phyloP scores from a whole-genome alignment of 2,888 invertebrate species.

The Hoplodrina blanda region DNA sequence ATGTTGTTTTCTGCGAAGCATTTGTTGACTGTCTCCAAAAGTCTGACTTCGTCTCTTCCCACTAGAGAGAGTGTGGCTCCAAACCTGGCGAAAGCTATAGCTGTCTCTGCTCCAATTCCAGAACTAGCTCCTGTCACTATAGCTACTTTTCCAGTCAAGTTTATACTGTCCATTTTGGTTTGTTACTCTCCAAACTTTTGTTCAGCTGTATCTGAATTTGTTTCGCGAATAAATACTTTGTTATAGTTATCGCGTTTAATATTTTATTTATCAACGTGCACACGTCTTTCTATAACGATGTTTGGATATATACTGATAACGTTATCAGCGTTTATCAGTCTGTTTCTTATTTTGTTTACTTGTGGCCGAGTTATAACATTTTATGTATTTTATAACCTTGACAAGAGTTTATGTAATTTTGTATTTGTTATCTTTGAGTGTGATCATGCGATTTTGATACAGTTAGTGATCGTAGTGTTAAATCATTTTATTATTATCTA shows the following conservation, averaged over 20 bases:
- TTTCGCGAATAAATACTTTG: neutral
- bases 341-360: slow-evolving; percentile 35
- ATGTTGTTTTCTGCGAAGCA: slow-evolving; percentile 62
- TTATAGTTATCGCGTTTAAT: slow-evolving; percentile 9
- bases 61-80: slow-evolving; percentile 72
- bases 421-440: slow-evolving; percentile 19
- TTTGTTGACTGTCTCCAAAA: slow-evolving; percentile 67
- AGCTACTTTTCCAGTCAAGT: slow-evolving; percentile 74
- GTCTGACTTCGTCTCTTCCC: slow-evolving; percentile 71
- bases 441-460: neutral
- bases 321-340: slow-evolving; percentile 44
- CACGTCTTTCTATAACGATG: slow-evolving; percentile 15
- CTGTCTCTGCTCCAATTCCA: slow-evolving; percentile 76
- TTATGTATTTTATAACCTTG: slow-evolving; percentile 33
- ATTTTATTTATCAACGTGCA: neutral
- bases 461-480: no score
- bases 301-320: slow-evolving; percentile 45
- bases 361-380: slow-evolving; percentile 20
- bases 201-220: neutral
- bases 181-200: slow-evolving; percentile 2
- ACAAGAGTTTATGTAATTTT: slow-evolving; percentile 25
- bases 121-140: slow-evolving; percentile 79
- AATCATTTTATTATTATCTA: neutral
- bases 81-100: slow-evolving; percentile 67
- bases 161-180: slow-evolving; percentile 66